These are phyloP conservation scores for Condylura cristata DNA, from an alignment of 2,113 vertebrate genomes.

Conservation along the genomic window DNA sequence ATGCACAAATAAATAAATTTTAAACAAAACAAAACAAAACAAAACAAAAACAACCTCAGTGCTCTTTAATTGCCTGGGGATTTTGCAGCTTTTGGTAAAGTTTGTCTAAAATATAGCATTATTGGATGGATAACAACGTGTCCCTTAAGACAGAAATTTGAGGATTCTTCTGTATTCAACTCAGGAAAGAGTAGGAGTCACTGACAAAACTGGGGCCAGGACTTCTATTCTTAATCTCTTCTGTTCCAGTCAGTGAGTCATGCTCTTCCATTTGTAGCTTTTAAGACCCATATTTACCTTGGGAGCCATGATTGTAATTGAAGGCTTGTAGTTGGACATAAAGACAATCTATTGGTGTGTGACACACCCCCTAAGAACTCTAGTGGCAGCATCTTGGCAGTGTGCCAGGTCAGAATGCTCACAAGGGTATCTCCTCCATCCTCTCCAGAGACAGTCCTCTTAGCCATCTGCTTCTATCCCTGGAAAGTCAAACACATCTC, in stretches of 20 bases:
- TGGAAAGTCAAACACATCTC: not conserved
- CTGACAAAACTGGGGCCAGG: not conserved
- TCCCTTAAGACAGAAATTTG: not conserved
- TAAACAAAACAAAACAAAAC: too few relatives aligned
- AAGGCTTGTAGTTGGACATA: not conserved
- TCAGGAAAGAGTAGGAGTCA: not conserved
- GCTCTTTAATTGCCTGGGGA: conserved; percentile 43
- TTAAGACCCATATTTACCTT: not conserved
- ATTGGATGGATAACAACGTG: not conserved
- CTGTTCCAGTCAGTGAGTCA: not conserved
- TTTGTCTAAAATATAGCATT: not conserved
- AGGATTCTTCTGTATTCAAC: not conserved
- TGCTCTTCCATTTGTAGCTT: not conserved
- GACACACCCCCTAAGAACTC: too few relatives aligned
- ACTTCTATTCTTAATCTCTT: not conserved
- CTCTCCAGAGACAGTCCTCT: not conserved
- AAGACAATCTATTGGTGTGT: too few relatives aligned
- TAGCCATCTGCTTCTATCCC: not conserved
- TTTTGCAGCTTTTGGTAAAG: conserved; percentile 36
- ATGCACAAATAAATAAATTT: too few relatives aligned
- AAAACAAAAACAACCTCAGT: too few relatives aligned
- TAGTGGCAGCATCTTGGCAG: too few relatives aligned
- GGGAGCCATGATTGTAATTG: not conserved
- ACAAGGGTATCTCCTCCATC: not conserved
- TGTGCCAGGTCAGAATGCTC: not conserved